These are phyloP conservation scores for Stenopsyche tienmushanensis DNA, from an alignment of 1,140 invertebrate genomes.

Conservation along the genomic window DNA sequence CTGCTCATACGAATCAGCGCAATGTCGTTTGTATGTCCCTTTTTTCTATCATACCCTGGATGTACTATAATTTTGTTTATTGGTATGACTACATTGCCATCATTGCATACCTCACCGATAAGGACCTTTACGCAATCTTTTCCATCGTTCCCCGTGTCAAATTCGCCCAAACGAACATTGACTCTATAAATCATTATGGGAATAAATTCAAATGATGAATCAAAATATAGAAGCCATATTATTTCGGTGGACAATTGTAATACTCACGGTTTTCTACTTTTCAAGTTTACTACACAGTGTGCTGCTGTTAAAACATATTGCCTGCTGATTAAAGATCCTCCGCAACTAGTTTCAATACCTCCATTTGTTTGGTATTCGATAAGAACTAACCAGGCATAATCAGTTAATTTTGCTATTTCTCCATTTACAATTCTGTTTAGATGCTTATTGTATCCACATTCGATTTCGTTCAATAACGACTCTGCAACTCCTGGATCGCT, in stretches of 20 bases:
- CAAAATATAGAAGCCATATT: too few relatives aligned
- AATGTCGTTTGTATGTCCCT: constrained; percentile 46
- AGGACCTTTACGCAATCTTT: constrained; percentile 45
- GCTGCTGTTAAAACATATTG: constrained; percentile 49
- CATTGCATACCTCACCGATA: constrained; percentile 47
- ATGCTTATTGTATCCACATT: constrained; percentile 44
- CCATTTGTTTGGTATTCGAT: constrained; percentile 52
- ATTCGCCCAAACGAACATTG: constrained; percentile 55
- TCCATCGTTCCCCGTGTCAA: constrained; percentile 50
- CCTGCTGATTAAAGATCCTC: constrained; percentile 46
- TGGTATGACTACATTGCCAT: constrained; percentile 41
- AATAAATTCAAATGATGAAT: too few relatives aligned
- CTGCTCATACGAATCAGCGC: constrained; percentile 43
- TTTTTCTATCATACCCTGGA: constrained; percentile 42
- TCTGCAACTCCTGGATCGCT: background rate
- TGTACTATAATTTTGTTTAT: constrained; percentile 47
- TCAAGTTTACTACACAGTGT: constrained; percentile 46
- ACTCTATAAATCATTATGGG: constrained; percentile 45
- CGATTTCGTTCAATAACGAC: constrained; percentile 29
- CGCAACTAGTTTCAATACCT: constrained; percentile 39
- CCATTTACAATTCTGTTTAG: constrained; percentile 59
- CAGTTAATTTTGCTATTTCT: constrained; percentile 54
- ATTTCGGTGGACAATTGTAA: too few relatives aligned
- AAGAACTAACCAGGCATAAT: constrained; percentile 64
- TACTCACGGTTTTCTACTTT: constrained; percentile 42